Evolutionary conservation across 2,888 invertebrate species (phyloP).

Genomic region (Calliphora vomitoria): DNA sequence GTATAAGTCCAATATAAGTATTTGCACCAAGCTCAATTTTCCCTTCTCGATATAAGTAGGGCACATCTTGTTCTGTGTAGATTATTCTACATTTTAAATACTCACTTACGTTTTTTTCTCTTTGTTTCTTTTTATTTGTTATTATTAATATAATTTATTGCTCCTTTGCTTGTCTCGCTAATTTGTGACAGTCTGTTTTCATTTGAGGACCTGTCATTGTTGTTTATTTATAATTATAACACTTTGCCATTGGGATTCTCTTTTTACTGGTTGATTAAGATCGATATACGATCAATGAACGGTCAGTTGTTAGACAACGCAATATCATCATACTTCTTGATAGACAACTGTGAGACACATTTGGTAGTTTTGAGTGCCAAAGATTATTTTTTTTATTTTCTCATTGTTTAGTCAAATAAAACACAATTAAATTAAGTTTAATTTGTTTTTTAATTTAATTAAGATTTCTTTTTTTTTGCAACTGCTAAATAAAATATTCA

Average conservation of each 20-base stretch:
- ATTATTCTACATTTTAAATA: not conserved
- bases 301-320: constrained; percentile 30
- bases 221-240: constrained; percentile 7
- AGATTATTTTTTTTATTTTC: not conserved
- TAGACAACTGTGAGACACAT: constrained; percentile 61
- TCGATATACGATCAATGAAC: constrained; percentile 39
- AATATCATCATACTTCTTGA: constrained; percentile 52
- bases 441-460: not conserved
- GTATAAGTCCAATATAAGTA: too few relatives aligned
- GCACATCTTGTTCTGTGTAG: not conserved
- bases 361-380: constrained; percentile 40
- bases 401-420: not conserved
- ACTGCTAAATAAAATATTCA: not conserved
- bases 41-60: too few relatives aligned
- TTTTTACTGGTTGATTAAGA: not conserved
- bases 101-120: too few relatives aligned
- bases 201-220: not conserved
- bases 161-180: not conserved
- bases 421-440: not conserved
- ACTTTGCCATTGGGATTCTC: constrained; percentile 24
- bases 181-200: not conserved
- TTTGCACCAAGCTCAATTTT: too few relatives aligned
- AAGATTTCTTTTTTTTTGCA: not conserved
- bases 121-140: not conserved
- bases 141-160: not conserved